Conservation (phyloP, 2,797 vertebrate species). For the Neosalanx taihuensis region DNA sequence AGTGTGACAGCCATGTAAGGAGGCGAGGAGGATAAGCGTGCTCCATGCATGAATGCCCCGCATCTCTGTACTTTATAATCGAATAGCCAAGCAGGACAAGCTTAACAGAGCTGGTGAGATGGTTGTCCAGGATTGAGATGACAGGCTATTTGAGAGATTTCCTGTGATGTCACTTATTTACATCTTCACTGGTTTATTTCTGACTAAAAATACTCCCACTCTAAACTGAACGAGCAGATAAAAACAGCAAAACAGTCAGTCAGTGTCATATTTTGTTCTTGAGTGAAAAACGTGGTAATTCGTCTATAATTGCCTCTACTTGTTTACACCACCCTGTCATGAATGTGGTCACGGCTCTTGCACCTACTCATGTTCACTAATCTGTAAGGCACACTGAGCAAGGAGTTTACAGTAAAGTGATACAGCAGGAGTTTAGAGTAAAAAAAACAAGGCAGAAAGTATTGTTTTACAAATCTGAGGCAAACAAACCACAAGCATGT, state of each 20-base stretch:
- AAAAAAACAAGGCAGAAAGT: neutral
- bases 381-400: neutral
- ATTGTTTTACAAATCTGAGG: slow-evolving; percentile 5
- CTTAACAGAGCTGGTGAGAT: slow-evolving; percentile 48
- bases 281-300: neutral
- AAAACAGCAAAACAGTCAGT: slow-evolving; percentile 4
- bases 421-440: neutral
- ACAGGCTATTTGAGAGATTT: slow-evolving; percentile 70
- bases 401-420: neutral
- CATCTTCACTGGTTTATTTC: slow-evolving; percentile 32
- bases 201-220: slow-evolving; percentile 5
- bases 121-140: slow-evolving; percentile 45
- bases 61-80: slow-evolving; percentile 40
- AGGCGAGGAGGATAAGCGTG: slow-evolving; percentile 39
- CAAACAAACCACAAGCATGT: slow-evolving; percentile 8
- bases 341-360: too few relatives aligned
- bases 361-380: neutral
- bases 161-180: slow-evolving; percentile 56
- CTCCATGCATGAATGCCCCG: slow-evolving; percentile 17
- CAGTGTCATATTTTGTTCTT: neutral
- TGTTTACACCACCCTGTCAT: too few relatives aligned
- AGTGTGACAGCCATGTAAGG: slow-evolving; percentile 49
- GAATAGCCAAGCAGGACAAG: slow-evolving; percentile 40
- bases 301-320: too few relatives aligned
- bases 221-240: slow-evolving; percentile 9